Evolutionary conservation across 2,888 invertebrate genomes (phyloP).

Genomic region (Crioceris asparagi): DNA sequence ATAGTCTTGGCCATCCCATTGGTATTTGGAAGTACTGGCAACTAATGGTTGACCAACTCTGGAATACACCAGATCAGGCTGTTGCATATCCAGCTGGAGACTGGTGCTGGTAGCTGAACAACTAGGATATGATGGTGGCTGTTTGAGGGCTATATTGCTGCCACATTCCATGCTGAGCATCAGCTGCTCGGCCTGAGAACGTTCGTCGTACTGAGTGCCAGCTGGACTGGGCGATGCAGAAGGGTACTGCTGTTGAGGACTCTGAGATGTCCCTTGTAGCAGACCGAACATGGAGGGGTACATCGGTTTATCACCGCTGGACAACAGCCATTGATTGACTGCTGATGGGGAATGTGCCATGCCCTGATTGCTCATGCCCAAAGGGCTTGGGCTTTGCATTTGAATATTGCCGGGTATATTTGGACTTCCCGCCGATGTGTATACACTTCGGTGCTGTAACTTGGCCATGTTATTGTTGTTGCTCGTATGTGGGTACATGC

Average conservation of each 20-base stretch:
- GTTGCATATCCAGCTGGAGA: conserved; percentile 42
- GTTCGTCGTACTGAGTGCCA: conserved; percentile 55
- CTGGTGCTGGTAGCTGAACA: conserved; percentile 38
- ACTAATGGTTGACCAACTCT: conserved; percentile 41
- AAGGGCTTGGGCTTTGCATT: conserved; percentile 33
- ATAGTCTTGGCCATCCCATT: conserved; percentile 53
- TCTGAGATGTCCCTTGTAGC: conserved; percentile 45
- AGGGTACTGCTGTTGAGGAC: conserved; percentile 46
- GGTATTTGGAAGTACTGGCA: conserved; percentile 55
- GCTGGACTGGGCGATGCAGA: conserved; percentile 43
- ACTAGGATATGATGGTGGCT: conserved; percentile 52
- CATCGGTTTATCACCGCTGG: conserved; percentile 54
- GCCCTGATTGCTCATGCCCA: conserved; percentile 36
- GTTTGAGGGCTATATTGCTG: conserved; percentile 46
- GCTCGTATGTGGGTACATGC: conserved; percentile 42
- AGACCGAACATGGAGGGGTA: conserved; percentile 54
- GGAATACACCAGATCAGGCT: conserved; percentile 45
- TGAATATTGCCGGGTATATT: conserved; percentile 39
- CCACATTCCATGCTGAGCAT: conserved; percentile 51
- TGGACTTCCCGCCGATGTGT: conserved; percentile 55
- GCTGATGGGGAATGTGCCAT: conserved; percentile 46
- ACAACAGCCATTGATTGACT: conserved; percentile 63
- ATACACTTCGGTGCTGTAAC: conserved; percentile 43
- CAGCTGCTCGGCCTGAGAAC: conserved; percentile 47
- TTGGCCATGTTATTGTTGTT: conserved; percentile 31